Conservation (phyloP, 2,113 vertebrate species). For the Vulpes ferrilata region DNA sequence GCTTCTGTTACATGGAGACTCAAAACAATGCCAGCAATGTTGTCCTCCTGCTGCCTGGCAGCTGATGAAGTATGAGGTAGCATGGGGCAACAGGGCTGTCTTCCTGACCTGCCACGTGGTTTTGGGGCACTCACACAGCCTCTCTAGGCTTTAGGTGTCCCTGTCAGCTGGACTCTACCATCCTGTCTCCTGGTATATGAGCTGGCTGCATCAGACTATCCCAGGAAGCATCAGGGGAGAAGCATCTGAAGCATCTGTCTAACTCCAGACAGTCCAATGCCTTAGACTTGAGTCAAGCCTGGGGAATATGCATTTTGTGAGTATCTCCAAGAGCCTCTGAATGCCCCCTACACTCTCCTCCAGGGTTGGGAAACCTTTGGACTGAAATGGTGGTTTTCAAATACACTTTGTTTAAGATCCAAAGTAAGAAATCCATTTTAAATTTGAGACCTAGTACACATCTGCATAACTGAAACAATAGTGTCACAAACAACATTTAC, state of each 20-base stretch:
- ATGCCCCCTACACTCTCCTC: background rate
- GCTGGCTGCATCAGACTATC: background rate
- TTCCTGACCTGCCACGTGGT: background rate
- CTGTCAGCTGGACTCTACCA: accelerated
- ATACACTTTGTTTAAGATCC: background rate
- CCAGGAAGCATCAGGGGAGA: background rate
- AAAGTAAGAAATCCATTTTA: background rate
- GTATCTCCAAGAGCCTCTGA: background rate
- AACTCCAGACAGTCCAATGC: background rate
- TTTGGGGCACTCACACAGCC: background rate
- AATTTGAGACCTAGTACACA: background rate
- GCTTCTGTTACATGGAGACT: background rate
- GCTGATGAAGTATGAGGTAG: background rate
- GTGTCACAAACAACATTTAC: background rate
- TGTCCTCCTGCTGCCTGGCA: background rate
- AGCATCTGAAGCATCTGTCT: background rate
- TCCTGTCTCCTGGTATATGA: background rate
- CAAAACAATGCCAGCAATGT: background rate
- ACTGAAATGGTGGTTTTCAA: background rate
- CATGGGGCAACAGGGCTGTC: accelerated
- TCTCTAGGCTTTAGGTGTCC: background rate
- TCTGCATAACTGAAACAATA: background rate
- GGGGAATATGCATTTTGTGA: background rate
- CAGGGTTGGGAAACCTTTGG: background rate
- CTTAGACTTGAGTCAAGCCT: background rate